Evolutionary conservation across 2,113 vertebrate species (phyloP).

Genomic region (Apistogramma diplotaenia): DNA sequence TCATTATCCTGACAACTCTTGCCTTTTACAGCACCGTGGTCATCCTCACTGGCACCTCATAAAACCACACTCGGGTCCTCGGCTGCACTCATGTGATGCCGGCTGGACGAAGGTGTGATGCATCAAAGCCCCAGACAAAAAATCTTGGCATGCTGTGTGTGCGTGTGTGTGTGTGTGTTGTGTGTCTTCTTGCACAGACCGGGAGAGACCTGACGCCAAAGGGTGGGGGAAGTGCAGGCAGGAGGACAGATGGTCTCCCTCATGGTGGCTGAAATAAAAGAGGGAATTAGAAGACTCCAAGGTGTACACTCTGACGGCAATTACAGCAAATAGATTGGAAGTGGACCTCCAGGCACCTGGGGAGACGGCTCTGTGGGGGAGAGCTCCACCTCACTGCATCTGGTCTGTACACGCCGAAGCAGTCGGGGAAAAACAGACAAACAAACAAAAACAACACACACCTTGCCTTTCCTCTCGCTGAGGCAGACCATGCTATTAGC

Average conservation of each 20-base stretch:
- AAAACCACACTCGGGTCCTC: conserved; percentile 57
- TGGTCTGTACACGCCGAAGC: conserved; percentile 83
- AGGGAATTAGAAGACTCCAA: conserved; percentile 96
- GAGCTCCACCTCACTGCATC: conserved; percentile 88
- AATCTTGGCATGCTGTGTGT: conserved; percentile 42
- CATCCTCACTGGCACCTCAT: conserved; percentile 73
- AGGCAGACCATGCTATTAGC: conserved; percentile 36
- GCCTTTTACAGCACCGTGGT: conserved; percentile 55
- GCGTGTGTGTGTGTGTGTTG: neutral
- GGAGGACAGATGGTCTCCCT: conserved; percentile 96
- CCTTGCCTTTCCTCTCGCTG: conserved; percentile 4
- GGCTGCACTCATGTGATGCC: conserved; percentile 50
- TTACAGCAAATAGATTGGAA: conserved; percentile 99
- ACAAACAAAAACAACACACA: conserved; percentile 10
- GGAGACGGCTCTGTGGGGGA: conserved; percentile 83
- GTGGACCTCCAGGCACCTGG: conserved; percentile 83
- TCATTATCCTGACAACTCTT: conserved; percentile 54
- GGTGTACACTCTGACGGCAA: conserved; percentile 95
- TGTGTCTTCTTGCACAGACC: conserved; percentile 47
- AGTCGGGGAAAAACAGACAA: conserved; percentile 44
- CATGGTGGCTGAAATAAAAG: conserved; percentile 97
- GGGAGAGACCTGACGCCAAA: conserved; percentile 53
- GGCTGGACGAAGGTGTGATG: conserved; percentile 60
- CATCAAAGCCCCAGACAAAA: conserved; percentile 53
- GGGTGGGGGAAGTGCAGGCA: conserved; percentile 70